Conservation (phyloP, 2,888 invertebrate species). For the Rotaria macrura region DNA sequence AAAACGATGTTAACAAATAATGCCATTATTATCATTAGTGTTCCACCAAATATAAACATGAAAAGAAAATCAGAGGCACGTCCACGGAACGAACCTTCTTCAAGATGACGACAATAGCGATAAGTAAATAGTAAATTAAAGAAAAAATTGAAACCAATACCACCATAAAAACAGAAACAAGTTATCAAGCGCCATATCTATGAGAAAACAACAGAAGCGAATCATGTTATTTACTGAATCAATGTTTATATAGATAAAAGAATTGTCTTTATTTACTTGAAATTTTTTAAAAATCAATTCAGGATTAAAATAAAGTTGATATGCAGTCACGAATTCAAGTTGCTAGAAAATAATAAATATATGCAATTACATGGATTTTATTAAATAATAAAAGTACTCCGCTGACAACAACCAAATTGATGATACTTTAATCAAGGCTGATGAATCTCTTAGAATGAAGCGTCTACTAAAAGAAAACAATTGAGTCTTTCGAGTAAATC, state of each 20-base stretch:
- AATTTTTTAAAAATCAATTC: conserved; percentile 76
- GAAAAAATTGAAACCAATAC: conserved; percentile 92
- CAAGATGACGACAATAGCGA: conserved; percentile 94
- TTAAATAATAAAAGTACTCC: too few relatives aligned
- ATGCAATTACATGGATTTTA: too few relatives aligned
- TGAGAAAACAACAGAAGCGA: conserved; percentile 31
- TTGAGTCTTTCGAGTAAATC: too few relatives aligned
- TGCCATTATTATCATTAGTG: conserved; percentile 72
- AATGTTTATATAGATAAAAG: too few relatives aligned
- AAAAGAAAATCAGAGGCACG: conserved; percentile 93
- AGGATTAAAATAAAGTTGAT: conserved; percentile 95
- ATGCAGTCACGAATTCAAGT: conserved; percentile 87
- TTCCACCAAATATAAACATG: conserved; percentile 82
- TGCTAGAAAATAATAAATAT: conserved; percentile 62
- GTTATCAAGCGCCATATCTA: conserved; percentile 88
- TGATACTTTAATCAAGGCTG: too few relatives aligned
- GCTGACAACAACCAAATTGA: too few relatives aligned
- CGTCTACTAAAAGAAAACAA: too few relatives aligned
- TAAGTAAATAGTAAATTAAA: conserved; percentile 99
- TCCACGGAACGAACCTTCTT: conserved; percentile 91
- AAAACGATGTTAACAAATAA: conserved; percentile 93
- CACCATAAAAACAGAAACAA: conserved; percentile 94
- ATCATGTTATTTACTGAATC: conserved; percentile 31
- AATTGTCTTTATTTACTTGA: conserved; percentile 54
- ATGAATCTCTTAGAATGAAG: too few relatives aligned